A percentile compares a stretch with the other conserved stretches of the same genome.
These are phyloP conservation scores for Cheiracanthium punctorium DNA, from an alignment of 2,888 invertebrate genomes.

Conservation along the genomic window DNA sequence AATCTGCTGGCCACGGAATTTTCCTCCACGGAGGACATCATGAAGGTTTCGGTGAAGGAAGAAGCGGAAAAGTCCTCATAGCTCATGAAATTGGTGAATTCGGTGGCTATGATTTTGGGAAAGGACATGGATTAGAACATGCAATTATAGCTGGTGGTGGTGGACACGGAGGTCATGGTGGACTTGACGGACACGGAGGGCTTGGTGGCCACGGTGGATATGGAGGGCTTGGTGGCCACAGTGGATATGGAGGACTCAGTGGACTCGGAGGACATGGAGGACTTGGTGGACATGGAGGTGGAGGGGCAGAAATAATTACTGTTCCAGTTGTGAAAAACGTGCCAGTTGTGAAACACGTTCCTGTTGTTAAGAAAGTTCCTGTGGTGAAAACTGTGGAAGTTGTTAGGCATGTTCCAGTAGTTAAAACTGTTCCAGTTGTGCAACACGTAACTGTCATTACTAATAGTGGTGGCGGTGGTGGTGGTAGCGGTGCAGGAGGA, in stretches of 20 bases:
- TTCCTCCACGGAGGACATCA: background rate
- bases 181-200: background rate
- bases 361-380: background rate
- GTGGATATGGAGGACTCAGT: background rate
- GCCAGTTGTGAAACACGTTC: background rate
- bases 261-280: background rate
- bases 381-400: background rate
- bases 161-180: background rate
- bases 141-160: background rate
- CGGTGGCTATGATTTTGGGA: background rate
- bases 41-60: background rate
- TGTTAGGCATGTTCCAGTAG: background rate
- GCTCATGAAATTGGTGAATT: background rate
- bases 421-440: constrained; percentile 1
- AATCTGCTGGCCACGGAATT: background rate
- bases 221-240: too few species aligned
- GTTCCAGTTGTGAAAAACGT: background rate
- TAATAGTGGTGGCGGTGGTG: background rate
- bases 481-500: background rate
- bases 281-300: background rate
- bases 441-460: background rate
- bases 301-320: constrained; percentile 1
- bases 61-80: background rate
- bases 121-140: background rate
- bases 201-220: background rate